phyloP scores from a whole-genome alignment of 2,888 invertebrate genomes.

The Platypus cylindrus region DNA sequence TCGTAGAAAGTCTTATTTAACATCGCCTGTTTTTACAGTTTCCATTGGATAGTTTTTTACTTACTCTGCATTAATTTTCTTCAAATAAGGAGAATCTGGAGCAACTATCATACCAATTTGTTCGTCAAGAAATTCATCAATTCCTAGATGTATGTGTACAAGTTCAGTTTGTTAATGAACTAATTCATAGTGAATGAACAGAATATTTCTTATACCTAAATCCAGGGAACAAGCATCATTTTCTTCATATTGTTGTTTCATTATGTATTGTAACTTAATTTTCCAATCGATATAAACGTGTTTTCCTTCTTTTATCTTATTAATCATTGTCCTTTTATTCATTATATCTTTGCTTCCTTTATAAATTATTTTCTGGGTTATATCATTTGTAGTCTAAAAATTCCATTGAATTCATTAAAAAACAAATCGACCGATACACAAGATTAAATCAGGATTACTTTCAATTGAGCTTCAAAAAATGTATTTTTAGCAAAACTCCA shows the following conservation, averaged over 20 bases:
- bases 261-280: constrained; percentile 58
- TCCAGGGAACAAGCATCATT: constrained; percentile 64
- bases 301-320: constrained; percentile 48
- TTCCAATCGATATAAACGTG: constrained; percentile 77
- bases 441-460: constrained; percentile 37
- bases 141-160: constrained; percentile 32
- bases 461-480: constrained; percentile 55
- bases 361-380: constrained; percentile 45
- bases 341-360: constrained; percentile 30
- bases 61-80: constrained; percentile 67
- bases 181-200: not conserved
- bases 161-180: not conserved
- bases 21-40: not conserved
- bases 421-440: constrained; percentile 2
- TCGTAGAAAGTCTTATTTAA: not conserved
- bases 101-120: constrained; percentile 66
- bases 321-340: constrained; percentile 33
- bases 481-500: constrained; percentile 69
- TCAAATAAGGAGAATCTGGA: constrained; percentile 61
- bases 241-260: constrained; percentile 51
- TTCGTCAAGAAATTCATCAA: constrained; percentile 68
- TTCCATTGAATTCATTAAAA: too few relatives aligned
- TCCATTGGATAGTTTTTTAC: constrained; percentile 24
- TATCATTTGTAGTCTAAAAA: constrained; percentile 46
- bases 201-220: too few relatives aligned